Conservation (phyloP, 2,888 invertebrate genomes). For the Eupeodes luniger region DNA sequence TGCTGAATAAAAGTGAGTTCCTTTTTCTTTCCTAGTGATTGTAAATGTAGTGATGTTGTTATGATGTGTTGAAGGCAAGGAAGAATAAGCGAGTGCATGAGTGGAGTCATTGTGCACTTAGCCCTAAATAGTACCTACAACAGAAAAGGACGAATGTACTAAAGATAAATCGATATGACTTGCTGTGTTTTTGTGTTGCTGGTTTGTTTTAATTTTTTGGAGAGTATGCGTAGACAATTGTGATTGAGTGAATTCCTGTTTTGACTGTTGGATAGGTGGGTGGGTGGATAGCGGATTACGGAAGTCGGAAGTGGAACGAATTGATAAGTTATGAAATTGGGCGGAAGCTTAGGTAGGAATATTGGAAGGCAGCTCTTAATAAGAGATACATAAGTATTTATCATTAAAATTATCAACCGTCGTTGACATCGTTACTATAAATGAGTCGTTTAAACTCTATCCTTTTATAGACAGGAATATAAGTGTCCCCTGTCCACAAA, state of each 20-base stretch:
- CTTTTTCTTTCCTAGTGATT: not conserved
- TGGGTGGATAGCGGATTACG: not conserved
- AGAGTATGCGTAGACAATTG: conserved; percentile 38
- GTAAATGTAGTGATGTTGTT: not conserved
- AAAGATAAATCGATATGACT: conserved; percentile 65
- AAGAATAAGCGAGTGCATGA: conserved; percentile 11
- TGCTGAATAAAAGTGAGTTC: conserved; percentile 23
- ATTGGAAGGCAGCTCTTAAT: not conserved
- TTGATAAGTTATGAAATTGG: not conserved
- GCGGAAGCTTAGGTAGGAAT: not conserved
- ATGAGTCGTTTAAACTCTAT: not conserved
- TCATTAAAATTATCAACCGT: not conserved
- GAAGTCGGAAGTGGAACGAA: not conserved
- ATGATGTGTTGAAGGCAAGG: not conserved
- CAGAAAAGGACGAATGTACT: conserved; percentile 67
- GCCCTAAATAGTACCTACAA: conserved; percentile 5
- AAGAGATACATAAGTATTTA: not conserved
- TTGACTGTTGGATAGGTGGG: conserved; percentile 22
- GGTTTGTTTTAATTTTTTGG: not conserved
- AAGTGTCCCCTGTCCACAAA: too few species aligned
- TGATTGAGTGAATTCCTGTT: conserved; percentile 52
- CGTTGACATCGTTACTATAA: too few species aligned
- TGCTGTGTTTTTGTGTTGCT: not conserved
- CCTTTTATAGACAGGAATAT: too few species aligned
- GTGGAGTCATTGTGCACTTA: conserved; percentile 13